phyloP scores from a whole-genome alignment of 2,888 invertebrate species.

The Coelopa pilipes region DNA sequence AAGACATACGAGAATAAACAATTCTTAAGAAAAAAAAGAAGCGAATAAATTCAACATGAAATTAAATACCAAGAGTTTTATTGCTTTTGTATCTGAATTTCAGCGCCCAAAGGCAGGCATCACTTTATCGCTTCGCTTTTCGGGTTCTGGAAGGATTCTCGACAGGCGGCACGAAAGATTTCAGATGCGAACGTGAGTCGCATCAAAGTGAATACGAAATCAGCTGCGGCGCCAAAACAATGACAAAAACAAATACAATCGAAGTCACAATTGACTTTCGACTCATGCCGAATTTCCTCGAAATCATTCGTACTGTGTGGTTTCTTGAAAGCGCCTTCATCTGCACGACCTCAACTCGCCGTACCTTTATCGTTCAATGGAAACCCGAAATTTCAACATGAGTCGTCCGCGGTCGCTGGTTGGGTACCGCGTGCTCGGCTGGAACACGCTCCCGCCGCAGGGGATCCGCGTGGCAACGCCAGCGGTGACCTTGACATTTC shows the following conservation, averaged over 20 bases:
- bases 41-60: constrained; percentile 5
- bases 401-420: not conserved
- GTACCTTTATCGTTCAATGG: not conserved
- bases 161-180: too few relatives aligned
- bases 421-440: not conserved
- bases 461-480: constrained; percentile 5
- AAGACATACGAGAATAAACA: not conserved
- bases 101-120: too few relatives aligned
- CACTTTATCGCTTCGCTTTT: too few relatives aligned
- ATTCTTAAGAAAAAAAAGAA: not conserved
- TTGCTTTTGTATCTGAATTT: too few relatives aligned
- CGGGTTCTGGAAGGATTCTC: too few relatives aligned
- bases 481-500: constrained; percentile 21
- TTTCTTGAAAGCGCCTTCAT: too few relatives aligned
- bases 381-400: not conserved
- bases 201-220: too few relatives aligned
- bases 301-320: not conserved
- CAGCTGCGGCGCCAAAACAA: too few relatives aligned
- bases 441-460: not conserved
- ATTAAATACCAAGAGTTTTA: not conserved
- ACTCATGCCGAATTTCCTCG: not conserved
- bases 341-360: not conserved
- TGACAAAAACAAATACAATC: not conserved
- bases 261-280: too few relatives aligned
- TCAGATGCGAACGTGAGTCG: too few relatives aligned